A percentile compares a stretch with the other conserved stretches of the same genome.
Conservation (phyloP, 2,797 vertebrate species). For the Fistularia tabacaria region DNA sequence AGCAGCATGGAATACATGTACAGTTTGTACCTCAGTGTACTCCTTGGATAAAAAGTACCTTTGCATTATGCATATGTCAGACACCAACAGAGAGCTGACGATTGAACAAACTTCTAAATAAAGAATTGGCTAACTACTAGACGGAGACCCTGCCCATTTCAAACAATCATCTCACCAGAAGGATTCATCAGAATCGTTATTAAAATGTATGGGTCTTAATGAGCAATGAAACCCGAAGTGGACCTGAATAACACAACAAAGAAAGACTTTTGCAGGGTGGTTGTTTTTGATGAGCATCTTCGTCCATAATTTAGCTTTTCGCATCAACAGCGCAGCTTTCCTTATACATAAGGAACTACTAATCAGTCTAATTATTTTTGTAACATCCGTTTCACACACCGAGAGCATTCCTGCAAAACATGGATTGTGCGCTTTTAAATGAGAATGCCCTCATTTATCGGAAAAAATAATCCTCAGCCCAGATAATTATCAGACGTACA, state of each 20-base stretch:
- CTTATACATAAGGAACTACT: constrained; percentile 45
- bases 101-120: too few relatives aligned
- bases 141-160: neutral
- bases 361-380: constrained; percentile 69
- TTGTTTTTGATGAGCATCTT: constrained; percentile 38
- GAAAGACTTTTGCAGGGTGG: constrained; percentile 21
- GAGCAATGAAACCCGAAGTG: constrained; percentile 14
- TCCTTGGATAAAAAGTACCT: too few relatives aligned
- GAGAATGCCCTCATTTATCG: constrained; percentile 72
- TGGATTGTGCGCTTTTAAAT: constrained; percentile 61
- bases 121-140: neutral
- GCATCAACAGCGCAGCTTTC: constrained; percentile 56
- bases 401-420: constrained; percentile 51
- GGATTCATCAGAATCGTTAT: constrained; percentile 2
- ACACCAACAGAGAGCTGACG: neutral
- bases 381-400: constrained; percentile 51
- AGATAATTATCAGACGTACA: constrained; percentile 69
- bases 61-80: neutral
- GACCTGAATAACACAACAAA: constrained; percentile 29
- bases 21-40: too few relatives aligned
- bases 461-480: constrained; percentile 55
- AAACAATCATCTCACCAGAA: neutral
- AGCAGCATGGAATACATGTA: too few relatives aligned
- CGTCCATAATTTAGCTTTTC: constrained; percentile 45
- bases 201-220: constrained; percentile 11